Conservation (phyloP, 1,140 invertebrate species). For the Archegozetes longisetosus region DNA sequence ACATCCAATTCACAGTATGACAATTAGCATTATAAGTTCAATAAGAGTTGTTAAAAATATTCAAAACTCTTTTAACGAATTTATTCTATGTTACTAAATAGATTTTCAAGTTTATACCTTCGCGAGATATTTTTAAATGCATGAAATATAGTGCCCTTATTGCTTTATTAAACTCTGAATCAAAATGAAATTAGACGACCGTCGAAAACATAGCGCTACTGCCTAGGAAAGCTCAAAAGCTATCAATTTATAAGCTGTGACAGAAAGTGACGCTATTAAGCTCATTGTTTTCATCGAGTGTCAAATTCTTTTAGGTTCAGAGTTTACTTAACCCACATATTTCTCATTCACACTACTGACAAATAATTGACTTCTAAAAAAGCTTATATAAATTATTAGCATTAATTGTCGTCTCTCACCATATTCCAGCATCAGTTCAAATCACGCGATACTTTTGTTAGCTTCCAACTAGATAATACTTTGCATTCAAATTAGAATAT, state of each 20-base stretch:
- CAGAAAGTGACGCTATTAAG: too few relatives aligned
- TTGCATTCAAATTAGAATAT: too few relatives aligned
- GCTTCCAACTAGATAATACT: too few relatives aligned
- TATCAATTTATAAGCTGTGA: too few relatives aligned
- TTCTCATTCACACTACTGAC: background rate
- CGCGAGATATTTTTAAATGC: background rate
- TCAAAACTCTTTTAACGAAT: background rate
- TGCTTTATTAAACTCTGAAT: background rate
- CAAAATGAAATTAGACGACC: too few relatives aligned
- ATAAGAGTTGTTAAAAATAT: background rate
- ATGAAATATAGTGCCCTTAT: background rate
- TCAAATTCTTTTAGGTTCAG: too few relatives aligned
- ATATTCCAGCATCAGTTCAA: too few relatives aligned
- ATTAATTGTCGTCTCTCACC: background rate
- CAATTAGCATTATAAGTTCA: background rate
- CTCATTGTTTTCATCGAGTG: too few relatives aligned
- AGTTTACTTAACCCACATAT: too few relatives aligned
- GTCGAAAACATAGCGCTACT: too few relatives aligned
- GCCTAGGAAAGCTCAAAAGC: too few relatives aligned
- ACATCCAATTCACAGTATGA: background rate
- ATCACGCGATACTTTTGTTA: too few relatives aligned
- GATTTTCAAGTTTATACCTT: background rate
- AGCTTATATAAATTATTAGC: background rate
- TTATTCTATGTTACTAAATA: background rate
- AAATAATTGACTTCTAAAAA: background rate